phyloP scores from a whole-genome alignment of 2,113 vertebrate genomes.

The Hippocampus zosterae region DNA sequence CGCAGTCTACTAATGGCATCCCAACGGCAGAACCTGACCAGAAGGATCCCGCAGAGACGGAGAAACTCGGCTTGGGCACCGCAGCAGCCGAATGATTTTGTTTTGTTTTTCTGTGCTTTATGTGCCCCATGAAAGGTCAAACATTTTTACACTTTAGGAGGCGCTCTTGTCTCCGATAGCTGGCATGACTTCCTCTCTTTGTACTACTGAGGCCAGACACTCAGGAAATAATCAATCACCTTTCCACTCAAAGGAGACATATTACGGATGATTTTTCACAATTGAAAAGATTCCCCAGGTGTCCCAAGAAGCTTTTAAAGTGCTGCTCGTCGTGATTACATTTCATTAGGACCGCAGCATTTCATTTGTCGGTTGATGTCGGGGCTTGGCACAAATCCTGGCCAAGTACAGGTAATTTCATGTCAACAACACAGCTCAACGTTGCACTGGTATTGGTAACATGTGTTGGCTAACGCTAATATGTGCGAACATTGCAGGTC shows the following conservation, averaged over 20 bases:
- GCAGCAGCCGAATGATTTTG: background rate
- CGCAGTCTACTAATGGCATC: background rate
- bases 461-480: no score
- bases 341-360: no score
- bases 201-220: background rate
- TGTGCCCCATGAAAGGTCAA: background rate
- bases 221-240: constrained; percentile 4
- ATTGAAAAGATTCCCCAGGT: no score
- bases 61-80: constrained; percentile 61
- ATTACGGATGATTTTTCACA: background rate
- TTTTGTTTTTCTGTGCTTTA: background rate
- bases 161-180: background rate
- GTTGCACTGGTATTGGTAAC: no score
- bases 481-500: background rate
- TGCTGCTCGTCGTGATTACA: no score
- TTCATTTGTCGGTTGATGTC: no score
- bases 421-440: no score
- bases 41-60: constrained; percentile 38
- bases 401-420: no score
- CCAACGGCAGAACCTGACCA: rapidly evolving
- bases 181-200: background rate
- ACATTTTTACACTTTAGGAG: background rate
- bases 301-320: no score
- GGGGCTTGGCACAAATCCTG: no score
- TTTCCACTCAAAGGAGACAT: background rate